A percentile compares a stretch with the other conserved stretches of the same genome.
Conservation (phyloP, 2,113 vertebrate species). For the Podilymbus podiceps region DNA sequence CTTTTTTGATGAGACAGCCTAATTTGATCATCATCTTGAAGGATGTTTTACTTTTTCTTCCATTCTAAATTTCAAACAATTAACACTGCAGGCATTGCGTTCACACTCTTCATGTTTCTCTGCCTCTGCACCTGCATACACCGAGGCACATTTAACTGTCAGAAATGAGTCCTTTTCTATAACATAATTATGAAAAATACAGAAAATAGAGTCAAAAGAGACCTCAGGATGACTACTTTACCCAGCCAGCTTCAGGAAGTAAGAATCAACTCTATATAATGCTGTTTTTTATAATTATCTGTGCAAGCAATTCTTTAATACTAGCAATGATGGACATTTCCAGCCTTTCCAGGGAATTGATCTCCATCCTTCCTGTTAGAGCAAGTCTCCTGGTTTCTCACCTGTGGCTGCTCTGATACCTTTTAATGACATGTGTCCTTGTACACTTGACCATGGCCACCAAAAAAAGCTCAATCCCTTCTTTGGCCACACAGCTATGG, state of each 20-base stretch:
- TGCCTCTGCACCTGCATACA: neutral
- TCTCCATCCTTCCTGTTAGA: neutral
- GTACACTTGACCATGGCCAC: neutral
- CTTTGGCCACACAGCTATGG: neutral
- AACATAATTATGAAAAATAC: neutral
- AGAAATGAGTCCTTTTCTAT: neutral
- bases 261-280: neutral
- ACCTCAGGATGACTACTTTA: neutral
- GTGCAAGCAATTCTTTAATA: neutral
- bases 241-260: neutral
- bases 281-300: neutral
- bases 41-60: neutral
- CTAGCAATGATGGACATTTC: neutral
- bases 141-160: neutral
- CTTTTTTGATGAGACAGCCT: neutral
- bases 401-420: neutral
- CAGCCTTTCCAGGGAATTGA: neutral
- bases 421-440: neutral
- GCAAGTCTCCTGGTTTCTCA: neutral
- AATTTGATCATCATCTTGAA: neutral
- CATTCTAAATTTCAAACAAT: neutral
- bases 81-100: neutral
- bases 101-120: neutral
- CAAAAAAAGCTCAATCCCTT: neutral
- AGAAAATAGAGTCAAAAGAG: neutral